Evolutionary conservation across 2,888 invertebrate genomes (phyloP), one percentile per base, ranked within the genome.

Genomic region (Caenorhabditis imperialis): DNA sequence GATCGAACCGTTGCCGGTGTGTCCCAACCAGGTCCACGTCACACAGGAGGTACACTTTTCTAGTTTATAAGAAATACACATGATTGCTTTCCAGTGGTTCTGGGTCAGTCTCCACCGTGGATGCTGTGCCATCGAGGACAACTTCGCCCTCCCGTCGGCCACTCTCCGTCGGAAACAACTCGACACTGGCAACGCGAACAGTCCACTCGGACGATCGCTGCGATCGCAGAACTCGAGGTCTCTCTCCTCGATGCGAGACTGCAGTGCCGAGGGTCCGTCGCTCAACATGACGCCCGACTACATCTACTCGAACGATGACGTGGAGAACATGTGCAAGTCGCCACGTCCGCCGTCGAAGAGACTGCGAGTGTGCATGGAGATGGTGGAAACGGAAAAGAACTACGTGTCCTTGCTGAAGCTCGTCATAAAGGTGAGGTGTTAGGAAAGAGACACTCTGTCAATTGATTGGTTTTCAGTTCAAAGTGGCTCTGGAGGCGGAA

Each of bases 81-180:
- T 14, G 16, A 25, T 50, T 18, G 23, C n/a, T 51, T 70, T 69
- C 27, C 85, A 96, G 90, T 97, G 97, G 97, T 97, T 97, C 90
- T 98, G 97, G 97, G 94, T 94, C 38, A 95, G 96, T 50, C 94
- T 97, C 75, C 96, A 96, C 90, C 95, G 96, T 91, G 95, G 95
- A 86, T 94, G 93, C 80, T 93, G 94, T 85, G 94, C 95, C 75
- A 93, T 94, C 87, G 97, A 96, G 89, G 92, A 77, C 33, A 92
- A 88, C 93, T 95, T 82, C 95, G 95, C 90, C 3, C 63, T 75
- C 23, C 75, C 75, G 5, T 47, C 70, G 23, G 67, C 48, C 23
- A 65, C 57, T n/a, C 61, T 75, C 10, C 45, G 57, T 2, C 30
- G 51, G 40, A 70, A 60, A 44, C 67, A 50, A 44, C 57, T 67